Conservation (phyloP, 1,140 invertebrate genomes). For the Aphidius ervi region DNA sequence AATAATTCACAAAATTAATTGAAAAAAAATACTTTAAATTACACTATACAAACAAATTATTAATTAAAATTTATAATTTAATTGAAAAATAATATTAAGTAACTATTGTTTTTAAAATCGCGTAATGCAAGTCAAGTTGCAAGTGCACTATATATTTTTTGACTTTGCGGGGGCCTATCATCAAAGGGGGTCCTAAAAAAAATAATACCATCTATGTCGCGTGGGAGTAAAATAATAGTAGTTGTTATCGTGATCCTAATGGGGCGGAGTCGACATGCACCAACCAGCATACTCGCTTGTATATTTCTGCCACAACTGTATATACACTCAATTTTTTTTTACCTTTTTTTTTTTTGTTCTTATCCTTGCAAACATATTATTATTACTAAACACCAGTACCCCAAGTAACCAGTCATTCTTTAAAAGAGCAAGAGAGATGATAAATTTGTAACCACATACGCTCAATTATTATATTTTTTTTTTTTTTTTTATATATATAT, state of each 20-base stretch:
- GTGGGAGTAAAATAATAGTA: constrained; percentile 46
- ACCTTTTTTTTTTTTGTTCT: constrained; percentile 3
- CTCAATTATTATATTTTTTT: constrained; percentile 1
- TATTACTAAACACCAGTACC: constrained; percentile 30
- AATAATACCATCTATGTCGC: constrained; percentile 20
- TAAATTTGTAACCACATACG: background rate
- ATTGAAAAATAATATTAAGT: background rate
- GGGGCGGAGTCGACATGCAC: constrained; percentile 42
- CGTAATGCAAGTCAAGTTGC: too few species aligned
- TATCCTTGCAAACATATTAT: constrained; percentile 27
- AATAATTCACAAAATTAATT: too few species aligned
- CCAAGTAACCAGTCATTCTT: background rate
- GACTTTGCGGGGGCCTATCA: constrained; percentile 12
- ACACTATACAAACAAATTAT: too few species aligned
- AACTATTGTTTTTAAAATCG: too few species aligned
- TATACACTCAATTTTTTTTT: constrained; percentile 15
- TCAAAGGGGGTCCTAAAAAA: background rate
- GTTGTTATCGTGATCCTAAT: constrained; percentile 41
- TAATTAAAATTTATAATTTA: background rate
- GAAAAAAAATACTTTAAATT: too few species aligned
- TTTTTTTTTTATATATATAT: background rate
- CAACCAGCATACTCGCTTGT: constrained; percentile 43
- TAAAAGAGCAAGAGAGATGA: too few species aligned
- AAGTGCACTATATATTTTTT: background rate
- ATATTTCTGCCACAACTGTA: constrained; percentile 38